Conservation (phyloP, 2,113 vertebrate genomes). For the Melanostigma gelatinosum region DNA sequence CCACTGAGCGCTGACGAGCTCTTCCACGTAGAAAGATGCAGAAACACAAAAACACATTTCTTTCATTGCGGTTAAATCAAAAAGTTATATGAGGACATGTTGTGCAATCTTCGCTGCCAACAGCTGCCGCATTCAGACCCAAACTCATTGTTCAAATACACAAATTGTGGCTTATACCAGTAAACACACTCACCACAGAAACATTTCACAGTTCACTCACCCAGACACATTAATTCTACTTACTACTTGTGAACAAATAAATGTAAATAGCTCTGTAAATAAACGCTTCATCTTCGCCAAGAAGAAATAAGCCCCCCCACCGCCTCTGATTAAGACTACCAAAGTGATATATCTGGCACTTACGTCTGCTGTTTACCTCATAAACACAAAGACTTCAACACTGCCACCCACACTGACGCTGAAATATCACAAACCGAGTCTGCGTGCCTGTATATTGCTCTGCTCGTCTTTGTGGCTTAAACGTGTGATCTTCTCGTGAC, state of each 20-base stretch:
- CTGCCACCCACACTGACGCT: conserved; percentile 65
- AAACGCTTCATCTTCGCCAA: conserved; percentile 76
- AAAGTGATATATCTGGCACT: conserved; percentile 81
- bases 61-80: background rate
- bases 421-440: conserved; percentile 62
- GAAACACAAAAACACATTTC: conserved; percentile 6
- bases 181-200: conserved; percentile 53
- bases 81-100: background rate
- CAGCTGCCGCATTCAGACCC: background rate
- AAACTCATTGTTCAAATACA: conserved; percentile 37
- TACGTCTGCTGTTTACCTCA: conserved; percentile 77
- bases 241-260: conserved; percentile 74
- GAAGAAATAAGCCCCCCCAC: conserved; percentile 76
- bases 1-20: conserved; percentile 15
- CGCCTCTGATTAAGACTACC: conserved; percentile 77
- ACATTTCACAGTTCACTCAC: conserved; percentile 71
- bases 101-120: conserved; percentile 1
- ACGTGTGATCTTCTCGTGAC: conserved; percentile 30
- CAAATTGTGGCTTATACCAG: conserved; percentile 35
- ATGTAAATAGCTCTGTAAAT: conserved; percentile 80
- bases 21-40: conserved; percentile 12
- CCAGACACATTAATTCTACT: conserved; percentile 76
- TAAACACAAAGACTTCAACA: conserved; percentile 74
- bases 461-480: conserved; percentile 42
- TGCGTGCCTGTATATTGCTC: conserved; percentile 25